Conservation (phyloP, 2,113 vertebrate genomes). For the Bagarius yarrelli region DNA sequence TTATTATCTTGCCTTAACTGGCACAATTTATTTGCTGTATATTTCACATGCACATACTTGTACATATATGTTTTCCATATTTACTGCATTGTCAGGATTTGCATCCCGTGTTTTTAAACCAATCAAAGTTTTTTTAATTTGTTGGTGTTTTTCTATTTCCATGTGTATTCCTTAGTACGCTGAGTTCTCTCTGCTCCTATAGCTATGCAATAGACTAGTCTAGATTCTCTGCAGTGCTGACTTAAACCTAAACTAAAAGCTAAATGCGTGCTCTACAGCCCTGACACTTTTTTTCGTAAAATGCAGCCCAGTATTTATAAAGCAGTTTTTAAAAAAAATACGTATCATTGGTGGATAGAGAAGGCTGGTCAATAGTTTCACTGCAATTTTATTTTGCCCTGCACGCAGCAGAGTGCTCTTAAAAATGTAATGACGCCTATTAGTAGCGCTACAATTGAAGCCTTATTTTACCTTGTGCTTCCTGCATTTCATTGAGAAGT, state of each 20-base stretch:
- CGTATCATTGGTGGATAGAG: background rate
- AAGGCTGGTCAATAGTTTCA: background rate
- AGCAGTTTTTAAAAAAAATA: background rate
- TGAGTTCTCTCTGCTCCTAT: too few relatives aligned
- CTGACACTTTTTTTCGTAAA: background rate
- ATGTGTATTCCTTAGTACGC: too few relatives aligned
- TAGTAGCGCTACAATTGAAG: background rate
- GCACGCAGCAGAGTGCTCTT: background rate
- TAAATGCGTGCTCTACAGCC: background rate
- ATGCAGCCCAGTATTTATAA: background rate
- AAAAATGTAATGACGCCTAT: background rate
- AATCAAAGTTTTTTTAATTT: too few relatives aligned
- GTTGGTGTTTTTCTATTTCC: too few relatives aligned
- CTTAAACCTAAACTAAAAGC: background rate
- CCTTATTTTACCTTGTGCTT: conserved; percentile 72
- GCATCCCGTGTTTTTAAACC: too few relatives aligned
- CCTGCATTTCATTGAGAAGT: conserved; percentile 78
- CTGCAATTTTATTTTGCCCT: background rate
- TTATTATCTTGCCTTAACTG: too few relatives aligned
- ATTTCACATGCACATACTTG: too few relatives aligned
- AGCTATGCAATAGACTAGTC: background rate
- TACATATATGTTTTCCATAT: background rate
- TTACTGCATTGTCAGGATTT: too few relatives aligned
- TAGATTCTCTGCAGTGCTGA: background rate
- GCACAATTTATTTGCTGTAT: too few relatives aligned